These are phyloP conservation scores for Haplochromis burtoni DNA, from an alignment of 2,113 vertebrate species.

Conservation along the genomic window DNA sequence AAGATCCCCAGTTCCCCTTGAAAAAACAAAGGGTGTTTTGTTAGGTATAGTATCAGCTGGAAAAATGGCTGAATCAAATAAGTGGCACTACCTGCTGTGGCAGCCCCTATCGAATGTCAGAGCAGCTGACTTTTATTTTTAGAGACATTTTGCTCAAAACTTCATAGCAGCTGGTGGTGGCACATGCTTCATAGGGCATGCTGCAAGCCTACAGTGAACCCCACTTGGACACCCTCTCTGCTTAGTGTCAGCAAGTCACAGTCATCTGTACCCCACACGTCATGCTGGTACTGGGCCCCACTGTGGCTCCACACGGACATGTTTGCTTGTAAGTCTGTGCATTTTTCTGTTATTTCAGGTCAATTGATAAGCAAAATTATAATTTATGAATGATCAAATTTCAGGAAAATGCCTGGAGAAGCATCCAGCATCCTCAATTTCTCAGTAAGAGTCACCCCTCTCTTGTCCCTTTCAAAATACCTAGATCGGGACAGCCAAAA, in stretches of 20 bases:
- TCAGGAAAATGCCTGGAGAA: neutral
- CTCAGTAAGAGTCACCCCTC: neutral
- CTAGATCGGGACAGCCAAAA: neutral
- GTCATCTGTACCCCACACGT: neutral
- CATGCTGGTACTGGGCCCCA: neutral
- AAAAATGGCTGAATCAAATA: neutral
- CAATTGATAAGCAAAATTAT: neutral
- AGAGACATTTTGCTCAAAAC: neutral
- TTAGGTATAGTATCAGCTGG: fast-evolving
- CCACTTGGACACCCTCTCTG: neutral
- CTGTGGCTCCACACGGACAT: neutral
- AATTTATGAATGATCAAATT: neutral
- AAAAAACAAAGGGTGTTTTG: neutral
- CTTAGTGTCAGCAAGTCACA: neutral
- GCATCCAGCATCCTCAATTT: neutral
- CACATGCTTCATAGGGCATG: neutral
- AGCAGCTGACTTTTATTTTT: neutral
- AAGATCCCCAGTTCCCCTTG: neutral
- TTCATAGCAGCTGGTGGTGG: neutral
- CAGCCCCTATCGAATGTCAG: neutral
- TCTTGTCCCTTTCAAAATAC: neutral
- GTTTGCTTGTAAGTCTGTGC: neutral
- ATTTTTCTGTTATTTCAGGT: neutral
- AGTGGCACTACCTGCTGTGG: neutral
- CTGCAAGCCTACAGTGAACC: neutral